Conservation (phyloP, 2,113 vertebrate genomes). For the Aythya baeri region DNA sequence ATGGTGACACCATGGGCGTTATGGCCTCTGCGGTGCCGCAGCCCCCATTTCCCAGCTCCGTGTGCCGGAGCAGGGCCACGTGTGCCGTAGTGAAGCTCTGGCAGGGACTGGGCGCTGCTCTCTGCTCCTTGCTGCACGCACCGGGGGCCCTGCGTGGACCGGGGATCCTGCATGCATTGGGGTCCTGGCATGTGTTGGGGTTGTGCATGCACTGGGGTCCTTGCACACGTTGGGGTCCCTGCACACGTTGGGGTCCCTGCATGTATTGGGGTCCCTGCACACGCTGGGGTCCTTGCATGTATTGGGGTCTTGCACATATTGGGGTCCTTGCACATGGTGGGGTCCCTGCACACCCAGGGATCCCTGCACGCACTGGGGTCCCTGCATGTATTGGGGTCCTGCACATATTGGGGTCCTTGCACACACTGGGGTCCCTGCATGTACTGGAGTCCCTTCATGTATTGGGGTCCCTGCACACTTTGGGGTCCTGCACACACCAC, state of each 20-base stretch:
- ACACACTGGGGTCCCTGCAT: not conserved
- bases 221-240: rapidly evolving
- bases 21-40: rapidly evolving
- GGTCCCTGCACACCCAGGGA: not conserved
- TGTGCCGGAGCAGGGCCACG: not conserved
- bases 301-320: not conserved
- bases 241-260: no score
- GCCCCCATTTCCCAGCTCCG: not conserved
- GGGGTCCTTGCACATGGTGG: not conserved
- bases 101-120: no score
- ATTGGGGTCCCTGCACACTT: not conserved
- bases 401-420: no score
- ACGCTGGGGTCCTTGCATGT: rapidly evolving
- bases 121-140: not conserved
- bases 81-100: rapidly evolving
- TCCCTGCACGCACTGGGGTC: rapidly evolving
- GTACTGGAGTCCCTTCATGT: rapidly evolving
- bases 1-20: conserved; percentile 72
- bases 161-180: no score
- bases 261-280: not conserved
- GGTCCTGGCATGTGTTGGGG: not conserved
- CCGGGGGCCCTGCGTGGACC: not conserved
- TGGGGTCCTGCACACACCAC: rapidly evolving
- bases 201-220: no score
- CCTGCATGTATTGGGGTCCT: no score